Conservation (phyloP, 2,113 vertebrate genomes). For the Pluvialis apricaria region DNA sequence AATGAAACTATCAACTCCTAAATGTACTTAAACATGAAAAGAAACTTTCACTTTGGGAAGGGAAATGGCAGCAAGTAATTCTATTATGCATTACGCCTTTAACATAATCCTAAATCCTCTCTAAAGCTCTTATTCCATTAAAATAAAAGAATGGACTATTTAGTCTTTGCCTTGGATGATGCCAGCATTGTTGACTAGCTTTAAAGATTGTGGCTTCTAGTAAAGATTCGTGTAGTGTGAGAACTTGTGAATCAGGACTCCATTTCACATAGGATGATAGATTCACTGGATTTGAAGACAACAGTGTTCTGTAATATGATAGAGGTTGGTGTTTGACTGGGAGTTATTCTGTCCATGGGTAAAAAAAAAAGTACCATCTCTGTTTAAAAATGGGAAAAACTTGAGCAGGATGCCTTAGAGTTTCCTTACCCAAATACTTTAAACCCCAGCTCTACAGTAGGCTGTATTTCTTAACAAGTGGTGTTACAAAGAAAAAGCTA, state of each 20-base stretch:
- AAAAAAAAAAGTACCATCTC: not conserved
- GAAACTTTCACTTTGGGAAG: constrained; percentile 48
- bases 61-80: constrained; percentile 23
- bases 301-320: not conserved
- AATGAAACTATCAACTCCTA: not conserved
- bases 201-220: not conserved
- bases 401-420: not conserved
- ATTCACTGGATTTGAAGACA: not conserved
- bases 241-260: not conserved
- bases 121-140: constrained; percentile 40
- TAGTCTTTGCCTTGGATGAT: not conserved
- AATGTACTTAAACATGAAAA: constrained; percentile 2
- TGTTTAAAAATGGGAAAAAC: constrained; percentile 1
- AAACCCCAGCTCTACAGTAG: not conserved
- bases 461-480: not conserved
- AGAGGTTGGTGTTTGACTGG: not conserved
- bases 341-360: not conserved
- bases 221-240: not conserved
- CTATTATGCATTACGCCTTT: constrained; percentile 11
- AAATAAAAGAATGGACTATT: constrained; percentile 27
- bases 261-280: not conserved
- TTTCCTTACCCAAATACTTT: not conserved
- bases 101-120: constrained; percentile 45
- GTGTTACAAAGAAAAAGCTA: not conserved
- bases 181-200: not conserved